These are phyloP conservation scores for Glossophaga mutica DNA, from an alignment of 2,797 vertebrate species.

Conservation along the genomic window DNA sequence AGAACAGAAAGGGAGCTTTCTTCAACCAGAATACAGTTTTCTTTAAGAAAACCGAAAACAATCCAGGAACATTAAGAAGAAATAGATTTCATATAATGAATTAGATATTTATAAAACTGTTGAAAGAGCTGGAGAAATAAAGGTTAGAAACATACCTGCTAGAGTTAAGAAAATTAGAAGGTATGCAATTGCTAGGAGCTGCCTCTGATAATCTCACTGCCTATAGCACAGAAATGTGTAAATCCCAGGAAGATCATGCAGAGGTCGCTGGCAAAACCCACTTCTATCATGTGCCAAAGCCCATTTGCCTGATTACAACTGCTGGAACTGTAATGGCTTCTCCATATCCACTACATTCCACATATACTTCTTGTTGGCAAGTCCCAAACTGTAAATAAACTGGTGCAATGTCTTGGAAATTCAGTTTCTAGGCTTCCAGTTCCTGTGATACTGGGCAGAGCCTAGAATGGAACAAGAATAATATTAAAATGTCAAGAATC, in stretches of 20 bases:
- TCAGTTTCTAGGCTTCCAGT: background rate
- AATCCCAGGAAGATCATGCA: background rate
- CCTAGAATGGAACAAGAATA: background rate
- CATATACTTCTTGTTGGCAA: background rate
- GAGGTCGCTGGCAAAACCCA: background rate
- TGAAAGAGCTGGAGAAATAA: background rate
- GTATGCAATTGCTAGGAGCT: background rate
- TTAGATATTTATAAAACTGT: background rate
- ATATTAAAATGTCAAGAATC: background rate
- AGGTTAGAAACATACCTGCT: background rate
- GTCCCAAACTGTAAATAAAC: background rate
- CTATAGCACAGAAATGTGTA: background rate
- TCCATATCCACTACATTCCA: background rate
- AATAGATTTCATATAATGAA: background rate
- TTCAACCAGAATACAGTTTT: background rate
- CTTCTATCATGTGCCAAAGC: background rate
- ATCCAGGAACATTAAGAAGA: background rate
- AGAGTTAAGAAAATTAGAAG: background rate
- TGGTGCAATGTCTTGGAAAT: background rate
- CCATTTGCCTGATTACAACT: background rate
- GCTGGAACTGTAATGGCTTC: background rate
- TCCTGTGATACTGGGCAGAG: rapidly evolving
- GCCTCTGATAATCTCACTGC: background rate
- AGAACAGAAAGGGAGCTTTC: background rate
- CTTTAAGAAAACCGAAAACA: background rate